Evolutionary conservation across 2,888 invertebrate genomes (phyloP).

Genomic region (Isoperla grammatica): DNA sequence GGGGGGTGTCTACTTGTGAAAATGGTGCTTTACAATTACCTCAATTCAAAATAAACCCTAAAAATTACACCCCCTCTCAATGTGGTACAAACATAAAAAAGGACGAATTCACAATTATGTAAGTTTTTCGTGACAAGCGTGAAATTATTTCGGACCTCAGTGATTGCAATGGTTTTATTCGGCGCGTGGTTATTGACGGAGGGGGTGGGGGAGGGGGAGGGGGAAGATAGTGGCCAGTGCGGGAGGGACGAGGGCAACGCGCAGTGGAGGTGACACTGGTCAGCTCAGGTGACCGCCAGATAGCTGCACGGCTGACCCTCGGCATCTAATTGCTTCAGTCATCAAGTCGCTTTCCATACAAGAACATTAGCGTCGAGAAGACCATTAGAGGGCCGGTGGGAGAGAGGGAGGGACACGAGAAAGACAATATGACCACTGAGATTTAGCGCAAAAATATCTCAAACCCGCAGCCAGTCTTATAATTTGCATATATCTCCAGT

Average conservation of each 20-base stretch:
- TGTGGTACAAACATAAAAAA: no score
- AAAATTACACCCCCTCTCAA: no score
- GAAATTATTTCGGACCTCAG: not conserved
- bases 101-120: no score
- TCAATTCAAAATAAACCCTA: no score
- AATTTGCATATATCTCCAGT: constrained; percentile 8
- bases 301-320: constrained; percentile 16
- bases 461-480: not conserved
- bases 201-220: no score
- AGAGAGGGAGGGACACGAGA: constrained; percentile 2
- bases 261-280: constrained; percentile 44
- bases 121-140: not conserved
- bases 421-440: constrained; percentile 18
- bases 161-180: no score
- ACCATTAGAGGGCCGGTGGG: not conserved
- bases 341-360: constrained; percentile 17
- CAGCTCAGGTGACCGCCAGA: constrained; percentile 27
- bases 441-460: constrained; percentile 11
- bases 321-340: constrained; percentile 22
- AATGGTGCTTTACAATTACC: no score
- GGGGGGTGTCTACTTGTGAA: no score
- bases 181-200: no score
- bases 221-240: no score
- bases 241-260: constrained; percentile 45
- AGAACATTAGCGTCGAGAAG: constrained; percentile 9